Base-by-base conservation (phyloP, 2,888 invertebrate genomes). In the Coenonympha glycerion region DNA sequence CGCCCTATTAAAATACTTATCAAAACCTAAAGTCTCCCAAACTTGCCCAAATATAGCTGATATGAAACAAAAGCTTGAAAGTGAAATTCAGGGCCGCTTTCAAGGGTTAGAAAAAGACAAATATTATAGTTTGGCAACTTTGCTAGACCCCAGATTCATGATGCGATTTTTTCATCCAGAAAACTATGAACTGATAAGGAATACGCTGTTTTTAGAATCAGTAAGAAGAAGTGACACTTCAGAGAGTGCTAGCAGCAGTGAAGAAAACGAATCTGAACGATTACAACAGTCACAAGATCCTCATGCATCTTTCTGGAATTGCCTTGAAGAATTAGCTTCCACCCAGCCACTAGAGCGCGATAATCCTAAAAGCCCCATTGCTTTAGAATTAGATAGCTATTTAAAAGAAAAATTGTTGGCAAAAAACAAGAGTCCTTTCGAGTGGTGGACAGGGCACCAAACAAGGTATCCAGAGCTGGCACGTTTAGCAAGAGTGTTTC, bases 281-380 rank as follows among this genome's bases (percentile, higher is more conserved):
- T 45, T n/a, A n/a, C n/a, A n/a, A n/a, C n/a, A n/a, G n/a, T n/a
- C 26, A 11, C 30, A 30, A 30, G 30, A 30, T 30, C 30, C 30
- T 44, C 47, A 48, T 52, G 31, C 22, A 42, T 22, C 47, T 42
- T 52, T 47, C 30, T 52, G 44, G 47, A 42, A 40, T 46, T 51
- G 46, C 41, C 51, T 31, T 26, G 52, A 53, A 45, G 45, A 53
- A 53, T 31, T 47, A 31, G 37, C 42, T 47, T 47, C 40, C 9
- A 53, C 45, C 34, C 30, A 49, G 48, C 48, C 48, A 44, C 24
- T 45, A 13, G 33, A 45, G 22, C 47, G 26, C 33, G 45, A 49
- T 16, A 33, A 52, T 24, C 36, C 44, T 39, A 49, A 39, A 49
- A 49, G 44, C 28, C 44, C 42, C 18, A 44, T 49, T 37, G 42